Conservation (phyloP, 2,113 vertebrate genomes). For the Suncus etruscus region DNA sequence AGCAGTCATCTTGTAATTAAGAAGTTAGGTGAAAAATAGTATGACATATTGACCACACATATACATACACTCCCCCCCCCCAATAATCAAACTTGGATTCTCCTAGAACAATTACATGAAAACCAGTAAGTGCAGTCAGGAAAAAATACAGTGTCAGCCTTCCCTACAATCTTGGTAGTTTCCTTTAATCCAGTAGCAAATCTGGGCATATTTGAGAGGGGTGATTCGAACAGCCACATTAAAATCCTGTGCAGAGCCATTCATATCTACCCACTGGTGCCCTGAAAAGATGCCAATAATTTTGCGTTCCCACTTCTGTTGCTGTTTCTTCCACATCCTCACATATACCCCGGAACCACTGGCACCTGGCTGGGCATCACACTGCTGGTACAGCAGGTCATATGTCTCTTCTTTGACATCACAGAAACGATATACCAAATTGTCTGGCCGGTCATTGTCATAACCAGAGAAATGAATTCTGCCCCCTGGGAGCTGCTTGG, state of each 20-base stretch:
- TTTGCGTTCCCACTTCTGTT: constrained; percentile 95
- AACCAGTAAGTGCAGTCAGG: constrained; percentile 75
- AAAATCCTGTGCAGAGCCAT: constrained; percentile 94
- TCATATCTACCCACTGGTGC: constrained; percentile 97
- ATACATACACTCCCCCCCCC: background rate
- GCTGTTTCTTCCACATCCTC: constrained; percentile 95
- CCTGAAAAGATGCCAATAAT: constrained; percentile 98
- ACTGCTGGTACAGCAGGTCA: constrained; percentile 96
- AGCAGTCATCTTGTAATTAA: constrained; percentile 68
- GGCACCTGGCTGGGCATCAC: constrained; percentile 96
- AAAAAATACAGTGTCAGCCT: constrained; percentile 86
- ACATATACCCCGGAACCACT: constrained; percentile 97
- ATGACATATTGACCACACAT: background rate
- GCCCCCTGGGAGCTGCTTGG: constrained; percentile 91
- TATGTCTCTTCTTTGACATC: constrained; percentile 94
- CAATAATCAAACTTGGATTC: constrained; percentile 70
- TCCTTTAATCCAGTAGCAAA: constrained; percentile 99
- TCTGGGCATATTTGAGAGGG: constrained; percentile 98
- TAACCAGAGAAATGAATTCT: constrained; percentile 98
- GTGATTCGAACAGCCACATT: constrained; percentile 98
- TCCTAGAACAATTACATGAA: constrained; percentile 76
- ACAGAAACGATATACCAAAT: constrained; percentile 97
- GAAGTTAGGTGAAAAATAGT: constrained; percentile 53
- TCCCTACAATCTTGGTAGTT: constrained; percentile 97
- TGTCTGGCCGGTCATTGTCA: constrained; percentile 94